Evolutionary conservation across 1,140 invertebrate species (phyloP).

Genomic region (Lamellibrachia luymesi): DNA sequence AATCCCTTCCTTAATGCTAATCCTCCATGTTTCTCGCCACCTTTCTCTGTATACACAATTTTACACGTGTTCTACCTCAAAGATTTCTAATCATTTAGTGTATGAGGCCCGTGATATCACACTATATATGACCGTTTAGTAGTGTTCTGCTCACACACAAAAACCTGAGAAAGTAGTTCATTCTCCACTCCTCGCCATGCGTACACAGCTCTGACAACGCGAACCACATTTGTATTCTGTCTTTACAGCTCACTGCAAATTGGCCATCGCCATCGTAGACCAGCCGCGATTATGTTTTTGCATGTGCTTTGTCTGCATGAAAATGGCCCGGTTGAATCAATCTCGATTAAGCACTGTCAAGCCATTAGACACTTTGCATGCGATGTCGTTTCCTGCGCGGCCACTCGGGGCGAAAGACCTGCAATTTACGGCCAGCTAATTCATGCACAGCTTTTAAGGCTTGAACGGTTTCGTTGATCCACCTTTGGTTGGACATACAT

Average conservation of each 20-base stretch:
- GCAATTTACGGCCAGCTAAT: slow-evolving; percentile 4
- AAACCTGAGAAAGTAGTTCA: background rate
- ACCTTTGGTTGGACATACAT: background rate
- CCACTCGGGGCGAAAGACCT: background rate
- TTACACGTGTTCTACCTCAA: background rate
- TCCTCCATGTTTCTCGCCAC: background rate
- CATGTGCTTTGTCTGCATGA: background rate
- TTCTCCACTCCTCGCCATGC: background rate
- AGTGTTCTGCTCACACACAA: background rate
- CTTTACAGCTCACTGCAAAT: background rate
- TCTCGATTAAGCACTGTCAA: background rate
- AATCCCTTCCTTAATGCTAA: background rate
- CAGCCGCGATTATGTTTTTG: background rate
- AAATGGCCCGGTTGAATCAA: background rate
- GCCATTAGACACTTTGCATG: background rate
- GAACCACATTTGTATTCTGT: background rate
- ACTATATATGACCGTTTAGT: background rate
- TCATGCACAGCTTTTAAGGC: background rate
- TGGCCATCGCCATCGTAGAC: background rate
- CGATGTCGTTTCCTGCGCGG: background rate
- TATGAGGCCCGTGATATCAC: background rate
- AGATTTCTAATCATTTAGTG: background rate
- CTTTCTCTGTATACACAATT: background rate
- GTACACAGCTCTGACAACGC: background rate
- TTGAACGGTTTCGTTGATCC: background rate